These are phyloP conservation scores for Parnassius glacialis DNA, from an alignment of 2,888 invertebrate genomes.

Conservation along the genomic window DNA sequence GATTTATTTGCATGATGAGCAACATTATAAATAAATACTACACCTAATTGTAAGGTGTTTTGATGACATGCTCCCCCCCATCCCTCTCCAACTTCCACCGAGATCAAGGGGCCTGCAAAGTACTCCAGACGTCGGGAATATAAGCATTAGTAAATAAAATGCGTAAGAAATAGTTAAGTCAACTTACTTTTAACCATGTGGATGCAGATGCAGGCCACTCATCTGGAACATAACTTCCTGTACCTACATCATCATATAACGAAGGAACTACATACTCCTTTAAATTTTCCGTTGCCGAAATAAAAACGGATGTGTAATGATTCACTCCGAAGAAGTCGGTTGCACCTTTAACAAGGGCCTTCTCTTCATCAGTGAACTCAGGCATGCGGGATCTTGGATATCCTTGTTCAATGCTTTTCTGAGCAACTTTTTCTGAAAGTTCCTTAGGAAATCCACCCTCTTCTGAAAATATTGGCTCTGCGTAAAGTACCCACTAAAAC, in stretches of 20 bases:
- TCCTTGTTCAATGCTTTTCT: constrained; percentile 47
- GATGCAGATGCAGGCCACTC: constrained; percentile 52
- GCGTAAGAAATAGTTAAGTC: neutral
- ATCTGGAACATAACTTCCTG: constrained; percentile 33
- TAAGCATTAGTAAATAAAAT: no score
- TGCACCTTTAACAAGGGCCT: constrained; percentile 47
- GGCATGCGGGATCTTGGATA: constrained; percentile 46
- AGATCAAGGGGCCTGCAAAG: no score
- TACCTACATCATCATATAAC: constrained; percentile 43
- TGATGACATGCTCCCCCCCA: no score
- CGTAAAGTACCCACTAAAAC: constrained; percentile 65
- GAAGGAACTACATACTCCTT: constrained; percentile 40
- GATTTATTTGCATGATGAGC: no score
- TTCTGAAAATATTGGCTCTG: constrained; percentile 70
- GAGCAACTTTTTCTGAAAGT: constrained; percentile 63
- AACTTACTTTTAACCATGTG: constrained; percentile 50
- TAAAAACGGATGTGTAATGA: constrained; percentile 78
- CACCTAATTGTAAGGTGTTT: no score
- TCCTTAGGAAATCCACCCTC: constrained; percentile 78
- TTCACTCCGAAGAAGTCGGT: constrained; percentile 81
- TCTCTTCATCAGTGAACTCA: constrained; percentile 47
- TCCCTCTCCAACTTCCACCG: no score
- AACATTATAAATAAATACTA: no score
- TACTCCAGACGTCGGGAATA: no score
- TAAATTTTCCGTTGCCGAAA: constrained; percentile 42